Conservation (phyloP, 2,797 vertebrate species). For the Alectoris magna region DNA sequence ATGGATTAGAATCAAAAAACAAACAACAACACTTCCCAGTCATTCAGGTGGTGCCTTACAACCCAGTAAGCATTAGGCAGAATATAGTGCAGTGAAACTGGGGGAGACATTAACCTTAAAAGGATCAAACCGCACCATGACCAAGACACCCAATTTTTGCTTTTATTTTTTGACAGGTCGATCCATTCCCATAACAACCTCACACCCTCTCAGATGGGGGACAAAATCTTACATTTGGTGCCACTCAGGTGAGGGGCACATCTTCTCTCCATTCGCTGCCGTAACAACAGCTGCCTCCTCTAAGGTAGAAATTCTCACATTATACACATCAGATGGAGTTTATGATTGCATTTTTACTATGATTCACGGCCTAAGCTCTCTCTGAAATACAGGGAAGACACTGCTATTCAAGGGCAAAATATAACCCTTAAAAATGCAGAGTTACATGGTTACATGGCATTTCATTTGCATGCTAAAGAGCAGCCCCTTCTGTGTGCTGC, state of each 20-base stretch:
- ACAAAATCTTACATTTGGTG: not conserved
- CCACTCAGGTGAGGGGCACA: fast-evolving
- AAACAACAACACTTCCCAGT: not conserved
- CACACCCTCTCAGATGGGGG: fast-evolving
- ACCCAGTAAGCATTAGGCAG: not conserved
- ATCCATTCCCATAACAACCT: not conserved
- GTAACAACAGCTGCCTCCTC: not conserved
- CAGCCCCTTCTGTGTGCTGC: not conserved
- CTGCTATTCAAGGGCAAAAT: not conserved
- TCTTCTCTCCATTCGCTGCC: not conserved
- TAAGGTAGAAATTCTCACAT: not conserved
- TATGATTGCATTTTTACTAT: not conserved
- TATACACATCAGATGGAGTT: fast-evolving
- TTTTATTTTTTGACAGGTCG: not conserved
- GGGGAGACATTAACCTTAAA: fast-evolving
- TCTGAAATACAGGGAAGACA: not conserved
- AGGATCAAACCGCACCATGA: not conserved
- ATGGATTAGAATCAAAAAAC: not conserved
- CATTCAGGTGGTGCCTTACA: not conserved
- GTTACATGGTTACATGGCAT: not conserved
- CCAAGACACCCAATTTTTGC: not conserved
- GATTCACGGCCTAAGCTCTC: not conserved
- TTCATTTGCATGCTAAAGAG: not conserved
- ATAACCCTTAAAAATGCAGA: not conserved
- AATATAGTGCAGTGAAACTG: not conserved